Base-by-base conservation (phyloP, 2,113 vertebrate genomes). In the Ivindomyrus marchei region DNA sequence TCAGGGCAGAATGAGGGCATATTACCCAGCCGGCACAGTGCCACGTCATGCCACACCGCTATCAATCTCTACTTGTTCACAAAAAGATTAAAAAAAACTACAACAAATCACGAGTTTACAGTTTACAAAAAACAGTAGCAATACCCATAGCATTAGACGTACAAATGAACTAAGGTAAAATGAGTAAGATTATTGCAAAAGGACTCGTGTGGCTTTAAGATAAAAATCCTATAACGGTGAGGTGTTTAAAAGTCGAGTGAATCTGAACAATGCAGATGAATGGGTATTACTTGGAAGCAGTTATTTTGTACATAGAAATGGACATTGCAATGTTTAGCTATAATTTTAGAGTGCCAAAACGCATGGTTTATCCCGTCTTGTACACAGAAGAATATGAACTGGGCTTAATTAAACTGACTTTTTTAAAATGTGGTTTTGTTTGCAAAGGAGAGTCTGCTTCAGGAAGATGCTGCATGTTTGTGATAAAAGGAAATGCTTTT, bases 281-380 rank as follows among this genome's bases (percentile, higher is more conserved):
- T 86, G 24, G 47, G 13, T 50, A 52, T 83, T 45, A 27, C 2
- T 39, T 84, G n/a, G 10, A 89, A 58, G 17, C 49, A 36, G 53
- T 85, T 85, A 24, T 83, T 62, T 86, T 90, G 77, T 85, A 62
- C 83, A 56, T 83, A 58, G 21, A 85, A 66, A 66, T 62, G 83
- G 13, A 21, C 19, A 83, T 45, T 47, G 39, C 77, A 89, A 84
- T 70, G 50, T 31, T 47, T 45, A 89, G 58, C 17, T 46, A 86
- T 47, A 39, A 87, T 90, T 62, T 80, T 85, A 90, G 58, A 88
- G 89, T 90, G 89, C 89, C 85, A 88, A 90, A 90, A 80, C 77
- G 89, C 89, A 90, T 90, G 89, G 89, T 90, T 90, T 86, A 90
- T 42, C 21, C 27, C 49, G 2, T 85, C 47, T 87, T 46, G 56